phyloP scores from a whole-genome alignment of 2,797 vertebrate species.

The Mareca penelope region DNA sequence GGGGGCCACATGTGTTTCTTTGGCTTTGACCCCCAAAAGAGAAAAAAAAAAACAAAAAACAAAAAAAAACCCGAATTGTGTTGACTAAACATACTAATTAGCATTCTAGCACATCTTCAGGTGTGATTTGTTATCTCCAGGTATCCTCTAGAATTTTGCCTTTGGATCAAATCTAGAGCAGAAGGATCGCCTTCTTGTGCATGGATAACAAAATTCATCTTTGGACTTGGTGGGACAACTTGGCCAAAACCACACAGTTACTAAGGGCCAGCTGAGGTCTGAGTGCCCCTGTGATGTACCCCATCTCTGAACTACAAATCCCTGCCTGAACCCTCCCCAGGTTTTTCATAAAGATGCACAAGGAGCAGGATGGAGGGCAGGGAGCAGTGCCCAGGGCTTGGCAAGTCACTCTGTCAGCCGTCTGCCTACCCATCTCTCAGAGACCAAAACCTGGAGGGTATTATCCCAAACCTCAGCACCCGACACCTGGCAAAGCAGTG shows the following conservation, averaged over 20 bases:
- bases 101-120: not conserved
- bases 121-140: not conserved
- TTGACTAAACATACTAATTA: rapidly evolving
- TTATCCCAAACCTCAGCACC: not conserved
- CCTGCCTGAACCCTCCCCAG: not conserved
- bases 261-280: not conserved
- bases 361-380: not conserved
- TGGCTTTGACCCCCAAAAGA: not conserved
- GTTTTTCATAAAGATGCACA: not conserved
- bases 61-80: too few species aligned
- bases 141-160: not conserved
- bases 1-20: not conserved
- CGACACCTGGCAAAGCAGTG: not conserved
- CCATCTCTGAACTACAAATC: not conserved
- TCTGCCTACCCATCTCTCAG: not conserved
- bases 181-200: not conserved
- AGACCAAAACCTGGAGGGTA: not conserved
- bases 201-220: not conserved
- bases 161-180: not conserved
- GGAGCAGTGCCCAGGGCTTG: rapidly evolving
- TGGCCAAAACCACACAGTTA: not conserved
- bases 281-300: not conserved
- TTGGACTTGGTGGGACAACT: not conserved
- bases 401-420: not conserved
- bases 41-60: not conserved